A percentile compares a stretch with the other conserved stretches of the same genome.
These are phyloP conservation scores for Disparrhopalites patrizii DNA, from an alignment of 2,888 invertebrate species.

Conservation along the genomic window DNA sequence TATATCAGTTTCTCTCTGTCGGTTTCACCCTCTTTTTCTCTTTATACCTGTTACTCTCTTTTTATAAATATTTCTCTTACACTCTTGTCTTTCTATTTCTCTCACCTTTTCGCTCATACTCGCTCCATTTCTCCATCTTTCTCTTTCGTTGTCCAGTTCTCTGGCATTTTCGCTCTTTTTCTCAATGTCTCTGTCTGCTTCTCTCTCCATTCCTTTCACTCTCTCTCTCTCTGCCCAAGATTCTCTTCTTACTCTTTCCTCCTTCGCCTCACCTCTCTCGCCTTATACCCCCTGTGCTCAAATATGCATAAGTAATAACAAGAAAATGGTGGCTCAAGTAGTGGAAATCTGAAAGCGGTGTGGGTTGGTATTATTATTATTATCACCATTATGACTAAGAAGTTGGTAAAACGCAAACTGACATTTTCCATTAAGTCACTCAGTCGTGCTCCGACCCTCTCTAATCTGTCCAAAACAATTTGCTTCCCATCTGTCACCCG, in stretches of 20 bases:
- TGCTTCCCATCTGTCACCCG: background rate
- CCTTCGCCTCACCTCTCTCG: background rate
- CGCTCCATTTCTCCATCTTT: too few species aligned
- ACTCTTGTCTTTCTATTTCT: background rate
- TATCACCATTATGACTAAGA: too few species aligned
- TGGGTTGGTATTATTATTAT: too few species aligned
- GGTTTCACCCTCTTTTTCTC: background rate
- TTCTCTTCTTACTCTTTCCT: background rate
- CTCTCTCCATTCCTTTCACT: background rate
- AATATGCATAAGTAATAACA: too few species aligned
- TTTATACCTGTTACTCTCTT: too few species aligned
- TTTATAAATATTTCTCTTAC: too few species aligned
- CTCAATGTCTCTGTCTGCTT: background rate
- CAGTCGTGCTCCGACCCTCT: slow-evolving; percentile 1
- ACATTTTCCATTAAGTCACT: slow-evolving; percentile 1
- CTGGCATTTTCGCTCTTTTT: background rate
- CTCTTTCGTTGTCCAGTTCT: too few species aligned
- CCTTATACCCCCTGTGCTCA: too few species aligned
- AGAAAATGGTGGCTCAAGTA: too few species aligned
- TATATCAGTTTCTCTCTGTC: too few species aligned
- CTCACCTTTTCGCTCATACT: background rate
- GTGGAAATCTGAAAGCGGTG: too few species aligned
- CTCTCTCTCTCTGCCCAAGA: background rate
- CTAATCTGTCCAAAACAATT: background rate
- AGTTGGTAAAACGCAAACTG: background rate